A percentile compares a stretch with the other conserved stretches of the same genome.
These are phyloP conservation scores for Drosophila carrolli DNA, from an alignment of 1,140 invertebrate genomes.

Conservation along the genomic window DNA sequence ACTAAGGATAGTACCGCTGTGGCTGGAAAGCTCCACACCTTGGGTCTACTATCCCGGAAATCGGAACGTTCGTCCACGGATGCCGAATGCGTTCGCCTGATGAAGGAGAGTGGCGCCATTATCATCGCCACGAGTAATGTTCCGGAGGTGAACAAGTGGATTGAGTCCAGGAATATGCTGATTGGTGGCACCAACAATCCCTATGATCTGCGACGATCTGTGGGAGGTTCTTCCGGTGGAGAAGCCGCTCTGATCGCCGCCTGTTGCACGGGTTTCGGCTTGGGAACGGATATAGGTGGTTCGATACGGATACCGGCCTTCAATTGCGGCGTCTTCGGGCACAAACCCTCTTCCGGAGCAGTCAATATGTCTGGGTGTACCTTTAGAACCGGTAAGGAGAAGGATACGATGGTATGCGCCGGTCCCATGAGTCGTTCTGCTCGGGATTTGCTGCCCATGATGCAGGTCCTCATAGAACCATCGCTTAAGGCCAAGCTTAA, in stretches of 20 bases:
- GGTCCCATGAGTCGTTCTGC: slow-evolving; percentile 93
- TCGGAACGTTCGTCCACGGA: slow-evolving; percentile 88
- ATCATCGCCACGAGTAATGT: slow-evolving; percentile 96
- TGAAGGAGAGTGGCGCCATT: slow-evolving; percentile 94
- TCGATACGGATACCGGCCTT: slow-evolving; percentile 97
- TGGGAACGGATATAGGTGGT: slow-evolving; percentile 97
- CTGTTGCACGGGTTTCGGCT: slow-evolving; percentile 93
- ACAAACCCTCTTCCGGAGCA: slow-evolving; percentile 92
- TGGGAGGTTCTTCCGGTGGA: slow-evolving; percentile 94
- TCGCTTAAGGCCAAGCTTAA: slow-evolving; percentile 69
- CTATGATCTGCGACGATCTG: slow-evolving; percentile 92
- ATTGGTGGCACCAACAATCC: slow-evolving; percentile 97
- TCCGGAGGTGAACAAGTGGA: slow-evolving; percentile 92
- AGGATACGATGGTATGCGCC: slow-evolving; percentile 88
- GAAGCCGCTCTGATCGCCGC: slow-evolving; percentile 90
- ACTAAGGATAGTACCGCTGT: slow-evolving; percentile 87
- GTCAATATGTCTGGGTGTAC: slow-evolving; percentile 87
- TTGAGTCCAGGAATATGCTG: slow-evolving; percentile 94
- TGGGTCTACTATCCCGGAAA: slow-evolving; percentile 87
- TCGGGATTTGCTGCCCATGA: slow-evolving; percentile 90
- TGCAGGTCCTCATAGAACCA: slow-evolving; percentile 85
- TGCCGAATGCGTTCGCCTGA: slow-evolving; percentile 90
- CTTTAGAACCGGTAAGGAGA: slow-evolving; percentile 86
- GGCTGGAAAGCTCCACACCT: slow-evolving; percentile 88
- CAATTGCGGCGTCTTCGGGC: slow-evolving; percentile 97